Base-by-base conservation (phyloP, 1,140 invertebrate genomes). In the Drosophila orosa region DNA sequence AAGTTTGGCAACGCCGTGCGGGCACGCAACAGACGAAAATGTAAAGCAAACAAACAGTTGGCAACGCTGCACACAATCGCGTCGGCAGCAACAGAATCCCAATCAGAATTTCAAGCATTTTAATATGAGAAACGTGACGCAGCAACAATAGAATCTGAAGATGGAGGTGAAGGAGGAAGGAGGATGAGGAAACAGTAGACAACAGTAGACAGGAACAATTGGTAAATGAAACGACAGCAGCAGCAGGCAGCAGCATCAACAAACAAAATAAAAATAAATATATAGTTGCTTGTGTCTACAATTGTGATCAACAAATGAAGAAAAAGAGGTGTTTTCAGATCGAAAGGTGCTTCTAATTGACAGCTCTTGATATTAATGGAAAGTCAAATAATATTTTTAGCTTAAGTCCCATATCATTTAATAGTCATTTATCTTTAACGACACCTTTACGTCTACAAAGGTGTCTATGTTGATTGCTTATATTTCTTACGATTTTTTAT, bases 81-180 rank as follows among this genome's bases (percentile, higher is more conserved):
- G 12, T 22, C 62, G 24, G 40, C 40, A 39, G 24, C 27, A 40
- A 10, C 63, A 27, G 45, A 52, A 57, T 67, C 47, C 66, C 78
- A 87, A 87, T 79, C 83, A 83, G 80, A 89, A 87, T 89, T 89
- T 89, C 50, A 78, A 80, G 77, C 80, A 89, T 87, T 83, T 77
- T 83, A 71, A 84, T 80, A 71, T 50, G 60, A 58, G 55, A 59
- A 89, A 87, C 80, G 73, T 87, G 84, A 87, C 73, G 66, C 65
- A 80, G 83, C 79, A 80, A 73, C 66, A 61, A 37, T 25, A 47
- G 54, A n/a, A 58, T 35, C 29, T 39, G 60, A 62, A 75, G 57
- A 42, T 42, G 54, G 35, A 60, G 19, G 8, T 17, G 25, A n/a
- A 29, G 52, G 56, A 71, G 52, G 56, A 40, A 40, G 57, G 45